phyloP scores from a whole-genome alignment of 2,888 invertebrate genomes.

The Epinotia ramella region DNA sequence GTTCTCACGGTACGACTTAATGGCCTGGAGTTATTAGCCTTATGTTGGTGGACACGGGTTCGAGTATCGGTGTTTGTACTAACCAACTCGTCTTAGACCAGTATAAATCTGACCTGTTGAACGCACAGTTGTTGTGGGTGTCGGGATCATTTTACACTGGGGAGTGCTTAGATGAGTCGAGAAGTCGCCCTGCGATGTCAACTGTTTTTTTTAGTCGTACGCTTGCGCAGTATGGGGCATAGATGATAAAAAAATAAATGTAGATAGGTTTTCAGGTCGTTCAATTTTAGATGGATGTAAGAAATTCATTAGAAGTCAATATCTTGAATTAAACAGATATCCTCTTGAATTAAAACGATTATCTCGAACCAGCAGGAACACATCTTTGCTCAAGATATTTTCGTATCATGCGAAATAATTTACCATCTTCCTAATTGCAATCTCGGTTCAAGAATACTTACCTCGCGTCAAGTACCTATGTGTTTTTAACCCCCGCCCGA shows the following conservation, averaged over 20 bases:
- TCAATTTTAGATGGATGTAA: neutral
- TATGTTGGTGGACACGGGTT: conserved; percentile 41
- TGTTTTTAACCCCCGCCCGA: too few species aligned
- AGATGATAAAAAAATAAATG: conserved; percentile 33
- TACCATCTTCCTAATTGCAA: too few species aligned
- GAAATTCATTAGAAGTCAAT: too few species aligned
- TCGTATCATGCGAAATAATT: too few species aligned
- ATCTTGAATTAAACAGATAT: too few species aligned
- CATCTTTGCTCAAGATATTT: too few species aligned
- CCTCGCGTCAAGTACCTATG: too few species aligned
- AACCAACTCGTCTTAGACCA: neutral
- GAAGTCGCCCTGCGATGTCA: conserved; percentile 22
- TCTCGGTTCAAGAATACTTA: too few species aligned
- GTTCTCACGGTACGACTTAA: conserved; percentile 49
- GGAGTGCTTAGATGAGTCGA: neutral
- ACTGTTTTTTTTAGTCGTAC: conserved; percentile 37
- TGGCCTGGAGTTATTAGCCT: conserved; percentile 47
- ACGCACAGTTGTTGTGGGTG: neutral
- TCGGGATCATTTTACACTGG: neutral
- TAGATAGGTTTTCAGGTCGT: conserved; percentile 12
- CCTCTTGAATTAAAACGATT: too few species aligned
- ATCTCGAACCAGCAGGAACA: too few species aligned
- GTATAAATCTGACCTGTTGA: neutral
- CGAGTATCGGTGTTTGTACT: conserved; percentile 29
- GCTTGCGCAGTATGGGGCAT: conserved; percentile 43